phyloP scores from a whole-genome alignment of 2,797 vertebrate species.

The Acrocephalus scirpaceus region DNA sequence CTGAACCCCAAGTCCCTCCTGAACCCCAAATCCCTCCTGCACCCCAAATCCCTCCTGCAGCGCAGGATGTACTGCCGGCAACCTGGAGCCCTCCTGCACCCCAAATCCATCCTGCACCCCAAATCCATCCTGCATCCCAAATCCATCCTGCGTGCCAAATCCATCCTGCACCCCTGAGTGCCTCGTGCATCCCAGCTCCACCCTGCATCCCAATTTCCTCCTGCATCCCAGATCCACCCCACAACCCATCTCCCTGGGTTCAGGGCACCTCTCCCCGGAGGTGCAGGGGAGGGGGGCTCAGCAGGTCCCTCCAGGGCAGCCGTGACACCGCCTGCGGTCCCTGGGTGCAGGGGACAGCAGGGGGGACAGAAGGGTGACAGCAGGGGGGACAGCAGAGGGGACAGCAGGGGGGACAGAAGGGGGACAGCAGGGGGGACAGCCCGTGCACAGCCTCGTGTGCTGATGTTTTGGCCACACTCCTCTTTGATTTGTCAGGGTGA shows the following conservation, averaged over 20 bases:
- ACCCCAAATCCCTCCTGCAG: no score
- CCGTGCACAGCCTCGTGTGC: fast-evolving
- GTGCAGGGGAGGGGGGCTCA: neutral
- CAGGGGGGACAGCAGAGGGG: no score
- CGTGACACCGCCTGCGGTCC: fast-evolving
- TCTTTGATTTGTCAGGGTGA: neutral
- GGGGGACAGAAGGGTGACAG: no score
- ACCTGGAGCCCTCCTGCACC: neutral
- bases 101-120: neutral
- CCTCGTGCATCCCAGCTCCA: no score
- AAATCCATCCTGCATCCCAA: fast-evolving
- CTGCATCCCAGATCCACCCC: neutral
- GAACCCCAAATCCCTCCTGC: neutral
- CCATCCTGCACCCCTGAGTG: no score
- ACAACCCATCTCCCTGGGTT: fast-evolving
- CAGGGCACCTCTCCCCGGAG: fast-evolving
- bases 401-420: neutral
- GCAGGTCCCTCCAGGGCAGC: fast-evolving
- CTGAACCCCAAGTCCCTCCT: neutral
- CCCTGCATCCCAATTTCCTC: neutral
- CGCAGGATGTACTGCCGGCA: no score
- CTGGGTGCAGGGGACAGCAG: neutral
- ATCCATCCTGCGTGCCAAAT: neutral
- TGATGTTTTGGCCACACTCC: neutral
- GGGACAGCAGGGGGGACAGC: neutral